Percentiles rank a stretch among this genome's conserved stretches.
These are phyloP conservation scores for Artibeus jamaicensis DNA, from an alignment of 2,797 vertebrate genomes.

Conservation along the genomic window DNA sequence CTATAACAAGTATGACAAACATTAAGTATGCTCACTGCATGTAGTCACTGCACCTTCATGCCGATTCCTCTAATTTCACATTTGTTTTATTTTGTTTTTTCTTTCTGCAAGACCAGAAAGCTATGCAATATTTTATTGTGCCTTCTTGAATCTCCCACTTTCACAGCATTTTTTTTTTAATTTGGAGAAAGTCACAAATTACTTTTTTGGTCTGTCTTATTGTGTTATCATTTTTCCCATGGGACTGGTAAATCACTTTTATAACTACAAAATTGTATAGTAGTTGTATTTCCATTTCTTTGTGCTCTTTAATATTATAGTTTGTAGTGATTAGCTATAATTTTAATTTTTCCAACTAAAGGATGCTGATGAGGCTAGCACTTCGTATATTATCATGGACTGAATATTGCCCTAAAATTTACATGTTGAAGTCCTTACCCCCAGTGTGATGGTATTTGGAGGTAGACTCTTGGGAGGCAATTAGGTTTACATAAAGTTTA, in stretches of 20 bases:
- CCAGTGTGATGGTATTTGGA: neutral
- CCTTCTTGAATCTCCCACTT: neutral
- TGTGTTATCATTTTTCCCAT: neutral
- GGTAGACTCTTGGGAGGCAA: neutral
- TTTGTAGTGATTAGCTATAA: neutral
- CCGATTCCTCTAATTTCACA: neutral
- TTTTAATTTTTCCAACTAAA: conserved; percentile 32
- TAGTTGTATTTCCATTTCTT: neutral
- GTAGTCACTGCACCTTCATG: neutral
- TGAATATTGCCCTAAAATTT: neutral
- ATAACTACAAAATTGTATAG: neutral
- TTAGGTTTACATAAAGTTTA: neutral
- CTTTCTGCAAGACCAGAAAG: neutral
- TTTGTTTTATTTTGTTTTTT: neutral
- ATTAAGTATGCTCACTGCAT: neutral
- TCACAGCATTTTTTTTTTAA: neutral
- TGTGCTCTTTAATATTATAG: neutral
- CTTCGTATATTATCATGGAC: neutral
- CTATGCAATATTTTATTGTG: neutral
- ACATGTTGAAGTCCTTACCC: neutral
- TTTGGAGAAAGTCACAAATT: neutral
- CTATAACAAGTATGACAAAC: neutral
- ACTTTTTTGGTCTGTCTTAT: neutral
- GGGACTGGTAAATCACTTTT: neutral
- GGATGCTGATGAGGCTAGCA: neutral